These are phyloP conservation scores for Meganola albula DNA, from an alignment of 2,888 invertebrate species.

Conservation along the genomic window DNA sequence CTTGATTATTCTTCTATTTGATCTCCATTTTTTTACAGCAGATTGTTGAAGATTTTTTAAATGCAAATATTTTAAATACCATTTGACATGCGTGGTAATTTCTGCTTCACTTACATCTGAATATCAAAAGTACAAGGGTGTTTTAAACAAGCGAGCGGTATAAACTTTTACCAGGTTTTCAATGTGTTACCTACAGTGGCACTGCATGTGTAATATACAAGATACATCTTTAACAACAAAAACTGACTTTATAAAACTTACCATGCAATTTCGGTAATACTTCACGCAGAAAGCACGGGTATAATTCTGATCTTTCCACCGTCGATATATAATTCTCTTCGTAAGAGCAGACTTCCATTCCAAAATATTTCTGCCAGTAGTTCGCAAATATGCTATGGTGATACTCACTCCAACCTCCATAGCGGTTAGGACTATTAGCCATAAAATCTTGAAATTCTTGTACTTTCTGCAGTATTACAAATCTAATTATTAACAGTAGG, in stretches of 20 bases:
- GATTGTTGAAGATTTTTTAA: conserved; percentile 50
- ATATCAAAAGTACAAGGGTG: too few species aligned
- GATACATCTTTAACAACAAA: too few species aligned
- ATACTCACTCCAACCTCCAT: conserved; percentile 77
- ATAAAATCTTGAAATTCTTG: conserved; percentile 76
- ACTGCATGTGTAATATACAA: too few species aligned
- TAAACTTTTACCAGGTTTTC: too few species aligned
- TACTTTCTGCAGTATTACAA: conserved; percentile 56
- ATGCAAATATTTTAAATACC: conserved; percentile 53
- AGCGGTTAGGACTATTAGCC: conserved; percentile 61
- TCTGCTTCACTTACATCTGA: conserved; percentile 40
- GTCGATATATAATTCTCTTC: conserved; percentile 14
- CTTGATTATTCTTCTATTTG: conserved; percentile 41
- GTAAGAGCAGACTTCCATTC: conserved; percentile 8
- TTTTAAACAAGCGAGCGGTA: too few species aligned
- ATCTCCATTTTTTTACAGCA: conserved; percentile 59
- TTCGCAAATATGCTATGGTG: conserved; percentile 75
- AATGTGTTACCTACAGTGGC: too few species aligned
- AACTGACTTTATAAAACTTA: conserved; percentile 15
- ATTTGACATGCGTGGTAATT: conserved; percentile 45
- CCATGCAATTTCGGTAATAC: conserved; percentile 44
- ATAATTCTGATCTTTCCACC: conserved; percentile 10
- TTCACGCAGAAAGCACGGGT: conserved; percentile 37
- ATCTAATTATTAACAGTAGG: too few species aligned
- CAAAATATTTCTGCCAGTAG: conserved; percentile 52